phyloP scores from a whole-genome alignment of 2,888 invertebrate species.

The Podotricha telesiphe region DNA sequence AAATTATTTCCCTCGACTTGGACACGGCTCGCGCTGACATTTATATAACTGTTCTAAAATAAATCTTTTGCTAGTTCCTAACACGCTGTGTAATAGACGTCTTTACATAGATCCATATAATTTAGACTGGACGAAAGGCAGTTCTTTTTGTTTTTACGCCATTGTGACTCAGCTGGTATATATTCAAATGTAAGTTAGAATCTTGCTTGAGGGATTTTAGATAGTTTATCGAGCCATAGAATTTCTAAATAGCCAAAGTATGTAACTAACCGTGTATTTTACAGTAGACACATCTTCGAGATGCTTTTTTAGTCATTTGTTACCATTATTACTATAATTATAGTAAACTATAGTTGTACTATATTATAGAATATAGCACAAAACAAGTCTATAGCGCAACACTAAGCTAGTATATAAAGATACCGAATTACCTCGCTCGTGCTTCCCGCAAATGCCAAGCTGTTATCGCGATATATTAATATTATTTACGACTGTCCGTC shows the following conservation, averaged over 20 bases:
- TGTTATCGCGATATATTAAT: constrained; percentile 80
- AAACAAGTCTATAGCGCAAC: constrained; percentile 41
- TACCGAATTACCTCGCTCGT: constrained; percentile 73
- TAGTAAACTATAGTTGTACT: not conserved
- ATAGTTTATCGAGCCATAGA: too few relatives aligned
- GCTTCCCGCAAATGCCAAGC: constrained; percentile 73
- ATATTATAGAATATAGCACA: constrained; percentile 1
- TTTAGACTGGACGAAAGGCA: not conserved
- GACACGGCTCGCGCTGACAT: constrained; percentile 53
- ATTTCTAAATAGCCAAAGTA: too few relatives aligned
- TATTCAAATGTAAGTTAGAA: not conserved
- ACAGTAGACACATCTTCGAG: too few relatives aligned
- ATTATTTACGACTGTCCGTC: constrained; percentile 71
- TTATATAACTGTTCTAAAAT: constrained; percentile 63
- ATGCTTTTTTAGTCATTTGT: too few relatives aligned
- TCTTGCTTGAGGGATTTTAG: not conserved
- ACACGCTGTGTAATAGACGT: constrained; percentile 42
- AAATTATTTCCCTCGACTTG: constrained; percentile 60
- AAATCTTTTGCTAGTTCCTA: constrained; percentile 50
- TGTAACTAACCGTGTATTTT: too few relatives aligned
- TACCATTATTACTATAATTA: not conserved
- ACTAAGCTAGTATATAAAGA: constrained; percentile 46
- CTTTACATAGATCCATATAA: constrained; percentile 32
- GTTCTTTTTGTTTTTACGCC: not conserved
- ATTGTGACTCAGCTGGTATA: not conserved